Percentiles rank a stretch among this genome's conserved stretches.
These are phyloP conservation scores for Prunella fulvescens DNA, from an alignment of 2,113 vertebrate genomes.

Conservation along the genomic window DNA sequence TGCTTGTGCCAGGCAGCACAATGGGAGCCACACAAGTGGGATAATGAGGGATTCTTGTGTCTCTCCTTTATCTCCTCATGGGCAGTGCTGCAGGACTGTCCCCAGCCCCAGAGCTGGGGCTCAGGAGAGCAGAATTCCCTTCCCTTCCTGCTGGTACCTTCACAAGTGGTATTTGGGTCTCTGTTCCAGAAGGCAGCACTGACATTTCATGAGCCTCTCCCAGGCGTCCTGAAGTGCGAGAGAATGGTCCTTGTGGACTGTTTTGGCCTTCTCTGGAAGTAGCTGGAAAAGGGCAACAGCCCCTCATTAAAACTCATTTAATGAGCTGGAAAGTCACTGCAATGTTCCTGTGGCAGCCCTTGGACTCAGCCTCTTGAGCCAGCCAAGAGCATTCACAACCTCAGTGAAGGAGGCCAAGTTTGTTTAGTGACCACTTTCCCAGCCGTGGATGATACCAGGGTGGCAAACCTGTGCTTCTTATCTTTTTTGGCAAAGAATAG, in stretches of 20 bases:
- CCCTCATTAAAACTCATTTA: constrained; percentile 32
- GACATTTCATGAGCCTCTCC: background rate
- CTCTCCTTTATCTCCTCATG: background rate
- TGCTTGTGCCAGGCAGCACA: background rate
- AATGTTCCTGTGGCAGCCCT: background rate
- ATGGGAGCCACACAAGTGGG: background rate
- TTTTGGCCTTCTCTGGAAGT: background rate
- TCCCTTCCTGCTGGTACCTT: background rate
- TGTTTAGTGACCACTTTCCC: background rate
- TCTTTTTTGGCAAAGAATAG: background rate
- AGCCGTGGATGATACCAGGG: background rate
- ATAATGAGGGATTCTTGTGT: background rate
- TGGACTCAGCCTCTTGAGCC: background rate
- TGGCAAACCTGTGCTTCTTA: background rate
- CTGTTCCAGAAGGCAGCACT: background rate
- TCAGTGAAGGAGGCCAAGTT: background rate
- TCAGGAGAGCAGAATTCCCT: background rate
- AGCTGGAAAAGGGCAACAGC: background rate
- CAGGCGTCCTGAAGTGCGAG: background rate
- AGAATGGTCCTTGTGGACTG: background rate
- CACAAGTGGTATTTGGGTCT: background rate
- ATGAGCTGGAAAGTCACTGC: constrained; percentile 31
- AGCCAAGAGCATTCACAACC: background rate
- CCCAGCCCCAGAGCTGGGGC: background rate
- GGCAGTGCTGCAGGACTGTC: background rate